These are phyloP conservation scores for Catalaphyllia jardinei DNA, from an alignment of 64 coral and sea anemone species.

Conservation along the genomic window DNA sequence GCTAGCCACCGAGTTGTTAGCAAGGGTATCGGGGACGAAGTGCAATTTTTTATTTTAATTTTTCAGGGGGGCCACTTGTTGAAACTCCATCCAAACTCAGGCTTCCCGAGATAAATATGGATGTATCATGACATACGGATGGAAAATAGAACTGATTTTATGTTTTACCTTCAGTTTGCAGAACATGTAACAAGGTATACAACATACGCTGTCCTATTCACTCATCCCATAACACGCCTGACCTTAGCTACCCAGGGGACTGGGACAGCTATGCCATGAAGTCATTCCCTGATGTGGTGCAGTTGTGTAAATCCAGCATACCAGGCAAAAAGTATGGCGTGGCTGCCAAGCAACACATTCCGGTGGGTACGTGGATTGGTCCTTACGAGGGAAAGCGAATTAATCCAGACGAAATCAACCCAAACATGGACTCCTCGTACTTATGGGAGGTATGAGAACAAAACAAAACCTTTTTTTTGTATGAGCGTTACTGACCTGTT, in stretches of 20 bases:
- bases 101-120: background rate
- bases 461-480: background rate
- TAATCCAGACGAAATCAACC: background rate
- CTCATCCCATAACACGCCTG: background rate
- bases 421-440: conserved; percentile 38
- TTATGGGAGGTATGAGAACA: conserved; percentile 70
- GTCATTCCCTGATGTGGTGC: conserved; percentile 70
- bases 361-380: conserved; percentile 75
- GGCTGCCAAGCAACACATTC: conserved; percentile 47
- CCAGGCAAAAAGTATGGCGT: conserved; percentile 74
- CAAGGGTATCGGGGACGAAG: too few species aligned
- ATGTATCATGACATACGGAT: background rate
- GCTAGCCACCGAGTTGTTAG: too few species aligned
- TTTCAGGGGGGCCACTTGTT: too few species aligned
- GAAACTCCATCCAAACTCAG: too few species aligned
- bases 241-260: background rate
- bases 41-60: too few species aligned
- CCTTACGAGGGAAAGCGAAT: conserved; percentile 67
- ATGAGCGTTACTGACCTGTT: too few species aligned
- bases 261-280: conserved; percentile 58
- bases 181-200: conserved; percentile 35
- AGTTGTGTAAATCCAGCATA: conserved; percentile 69
- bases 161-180: conserved; percentile 10
- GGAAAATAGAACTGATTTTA: background rate
- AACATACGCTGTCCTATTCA: conserved; percentile 22